Evolutionary conservation across 2,888 invertebrate species (phyloP).

Genomic region (Melanophora roralis): DNA sequence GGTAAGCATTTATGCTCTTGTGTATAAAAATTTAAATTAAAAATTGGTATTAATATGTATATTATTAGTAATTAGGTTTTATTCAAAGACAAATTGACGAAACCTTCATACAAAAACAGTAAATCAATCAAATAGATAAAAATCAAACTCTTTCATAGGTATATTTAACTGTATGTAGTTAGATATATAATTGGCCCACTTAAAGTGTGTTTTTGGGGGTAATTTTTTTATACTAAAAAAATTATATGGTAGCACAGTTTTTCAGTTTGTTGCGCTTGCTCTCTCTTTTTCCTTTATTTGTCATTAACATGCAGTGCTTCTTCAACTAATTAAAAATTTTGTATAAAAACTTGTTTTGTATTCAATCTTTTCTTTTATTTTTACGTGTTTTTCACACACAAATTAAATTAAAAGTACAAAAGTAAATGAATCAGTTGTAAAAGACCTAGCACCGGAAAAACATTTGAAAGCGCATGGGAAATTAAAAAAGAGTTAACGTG

Average conservation of each 20-base stretch:
- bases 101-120: too few species aligned
- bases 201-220: too few species aligned
- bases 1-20: too few species aligned
- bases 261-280: constrained; percentile 47
- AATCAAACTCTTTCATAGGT: too few species aligned
- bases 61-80: too few species aligned
- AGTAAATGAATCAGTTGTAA: constrained; percentile 55
- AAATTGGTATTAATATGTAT: too few species aligned
- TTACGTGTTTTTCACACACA: constrained; percentile 17
- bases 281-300: constrained; percentile 5
- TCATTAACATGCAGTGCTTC: constrained; percentile 7
- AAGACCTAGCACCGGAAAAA: constrained; percentile 39
- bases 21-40: too few species aligned
- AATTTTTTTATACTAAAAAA: background rate
- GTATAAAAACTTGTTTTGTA: constrained; percentile 17
- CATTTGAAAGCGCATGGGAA: constrained; percentile 1
- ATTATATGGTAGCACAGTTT: background rate
- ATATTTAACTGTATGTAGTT: too few species aligned
- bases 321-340: background rate
- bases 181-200: too few species aligned
- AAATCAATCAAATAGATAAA: too few species aligned
- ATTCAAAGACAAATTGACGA: too few species aligned
- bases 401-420: constrained; percentile 55
- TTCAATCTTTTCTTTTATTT: constrained; percentile 18
- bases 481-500: background rate